These are phyloP conservation scores for Epizoanthus scotinus DNA, from an alignment of 92 coral and sea anemone species.

Conservation along the genomic window DNA sequence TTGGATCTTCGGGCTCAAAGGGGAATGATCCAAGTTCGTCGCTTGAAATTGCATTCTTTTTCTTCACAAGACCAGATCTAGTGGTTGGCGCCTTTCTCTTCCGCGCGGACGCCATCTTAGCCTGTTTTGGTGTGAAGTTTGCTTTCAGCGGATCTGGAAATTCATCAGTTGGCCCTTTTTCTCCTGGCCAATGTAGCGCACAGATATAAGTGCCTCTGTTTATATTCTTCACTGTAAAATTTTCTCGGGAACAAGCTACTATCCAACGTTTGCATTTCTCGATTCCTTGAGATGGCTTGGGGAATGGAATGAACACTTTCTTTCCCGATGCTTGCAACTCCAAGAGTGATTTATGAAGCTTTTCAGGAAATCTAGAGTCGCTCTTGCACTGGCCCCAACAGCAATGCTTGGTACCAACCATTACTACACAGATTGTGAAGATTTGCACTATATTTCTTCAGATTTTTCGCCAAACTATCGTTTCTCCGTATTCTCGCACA, in stretches of 20 bases:
- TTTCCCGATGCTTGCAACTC: conserved; percentile 57
- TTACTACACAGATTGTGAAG: not conserved
- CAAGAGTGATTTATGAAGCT: conserved; percentile 47
- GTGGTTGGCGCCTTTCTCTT: conserved; percentile 49
- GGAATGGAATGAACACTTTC: conserved; percentile 56
- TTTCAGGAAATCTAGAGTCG: conserved; percentile 56
- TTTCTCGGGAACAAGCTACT: conserved; percentile 55
- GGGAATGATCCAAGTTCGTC: too few relatives aligned
- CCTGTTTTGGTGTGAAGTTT: conserved; percentile 7
- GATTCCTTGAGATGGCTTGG: conserved; percentile 49
- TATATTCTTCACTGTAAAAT: conserved; percentile 46
- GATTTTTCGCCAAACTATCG: too few relatives aligned
- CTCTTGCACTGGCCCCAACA: conserved; percentile 44
- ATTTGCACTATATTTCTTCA: not conserved
- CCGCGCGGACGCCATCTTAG: conserved; percentile 3
- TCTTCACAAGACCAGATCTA: conserved; percentile 8
- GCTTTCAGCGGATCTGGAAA: conserved; percentile 6
- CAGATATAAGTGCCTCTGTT: conserved; percentile 73
- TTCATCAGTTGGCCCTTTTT: conserved; percentile 41
- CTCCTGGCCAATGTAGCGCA: conserved; percentile 66
- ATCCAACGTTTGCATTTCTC: conserved; percentile 56
- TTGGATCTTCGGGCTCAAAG: too few relatives aligned
- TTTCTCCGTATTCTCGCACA: too few relatives aligned
- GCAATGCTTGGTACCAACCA: conserved; percentile 54
- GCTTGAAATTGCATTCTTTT: not conserved